Evolutionary conservation across 2,888 invertebrate genomes (phyloP), one percentile per base, ranked within the genome.

Genomic region (Amphipyra berbera): DNA sequence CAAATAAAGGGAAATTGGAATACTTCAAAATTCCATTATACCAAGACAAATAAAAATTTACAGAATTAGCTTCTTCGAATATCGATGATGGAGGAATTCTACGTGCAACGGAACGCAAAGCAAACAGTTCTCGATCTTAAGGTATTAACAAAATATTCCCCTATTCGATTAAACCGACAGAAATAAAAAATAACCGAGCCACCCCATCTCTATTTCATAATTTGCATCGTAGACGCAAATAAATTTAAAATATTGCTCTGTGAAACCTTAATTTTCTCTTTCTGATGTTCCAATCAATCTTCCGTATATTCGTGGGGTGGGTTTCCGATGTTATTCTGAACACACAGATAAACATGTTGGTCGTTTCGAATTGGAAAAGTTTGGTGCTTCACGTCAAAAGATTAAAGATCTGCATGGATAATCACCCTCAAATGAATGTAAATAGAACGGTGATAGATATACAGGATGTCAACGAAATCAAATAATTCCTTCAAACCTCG

Each of bases 181-280:
- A 88, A 90, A 88, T 86, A 87, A 21, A 88, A 87, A 89, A 85
- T 88, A 86, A 82, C 42, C 52, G 54, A 58, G 56, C 73, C 87
- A 81, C 90, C 90, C 90, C 85, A 87, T 88, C 92, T 93, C 91
- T 91, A 91, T 93, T 92, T 91, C 93, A 93, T 92, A 93, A 94
- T 94, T 94, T 94, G 93, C 94, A 94, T 94, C 86, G 91, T 87
- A 90, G 90, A 91, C 88, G 91, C 90, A 94, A 93, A 93, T 93
- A 94, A 93, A 92, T 93, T 93, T 93, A 89, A 92, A 94, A 93
- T 93, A 93, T 93, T 90, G 88, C 90, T 75, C 61, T 62, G 82
- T 61, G 89, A 89, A 92, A 82, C 90, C 90, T 90, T 91, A 92
- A 91, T 90, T 90, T 86, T 88, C 87, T 89, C 83, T 88, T 87